phyloP scores from a whole-genome alignment of 2,113 vertebrate species.

The Bos javanicus region DNA sequence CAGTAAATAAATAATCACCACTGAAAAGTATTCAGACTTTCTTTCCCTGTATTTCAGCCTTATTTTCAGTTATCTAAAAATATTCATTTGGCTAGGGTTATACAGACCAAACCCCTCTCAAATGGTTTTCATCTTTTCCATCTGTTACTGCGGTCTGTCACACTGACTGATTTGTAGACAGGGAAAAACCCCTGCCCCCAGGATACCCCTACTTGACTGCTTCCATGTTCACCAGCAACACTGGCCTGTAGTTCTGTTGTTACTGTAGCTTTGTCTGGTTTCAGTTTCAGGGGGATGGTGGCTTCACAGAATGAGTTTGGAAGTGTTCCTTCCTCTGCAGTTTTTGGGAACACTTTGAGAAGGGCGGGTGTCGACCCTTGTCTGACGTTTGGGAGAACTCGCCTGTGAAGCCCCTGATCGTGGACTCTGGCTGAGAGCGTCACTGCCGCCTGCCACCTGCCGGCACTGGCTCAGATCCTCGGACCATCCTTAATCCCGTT shows the following conservation, averaged over 20 bases:
- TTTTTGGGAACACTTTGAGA: neutral
- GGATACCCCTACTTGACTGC: neutral
- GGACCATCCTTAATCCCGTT: neutral
- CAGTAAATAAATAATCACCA: neutral
- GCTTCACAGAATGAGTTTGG: neutral
- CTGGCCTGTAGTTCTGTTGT: neutral
- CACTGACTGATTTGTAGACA: neutral
- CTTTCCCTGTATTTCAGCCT: neutral
- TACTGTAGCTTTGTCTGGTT: neutral
- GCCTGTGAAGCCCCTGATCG: neutral
- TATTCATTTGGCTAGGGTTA: neutral
- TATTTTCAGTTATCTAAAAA: neutral
- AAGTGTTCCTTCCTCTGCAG: neutral
- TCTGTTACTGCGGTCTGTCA: neutral
- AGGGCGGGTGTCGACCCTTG: neutral
- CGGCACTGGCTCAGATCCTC: neutral
- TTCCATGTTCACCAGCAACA: neutral
- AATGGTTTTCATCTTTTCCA: neutral
- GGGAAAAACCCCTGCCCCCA: neutral
- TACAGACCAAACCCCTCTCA: neutral
- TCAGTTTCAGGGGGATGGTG: neutral
- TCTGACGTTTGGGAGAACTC: neutral
- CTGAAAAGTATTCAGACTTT: neutral
- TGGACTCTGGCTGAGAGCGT: neutral
- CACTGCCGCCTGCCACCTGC: no score